phyloP scores from a whole-genome alignment of 2,888 invertebrate genomes.

The Craniophora ligustri region DNA sequence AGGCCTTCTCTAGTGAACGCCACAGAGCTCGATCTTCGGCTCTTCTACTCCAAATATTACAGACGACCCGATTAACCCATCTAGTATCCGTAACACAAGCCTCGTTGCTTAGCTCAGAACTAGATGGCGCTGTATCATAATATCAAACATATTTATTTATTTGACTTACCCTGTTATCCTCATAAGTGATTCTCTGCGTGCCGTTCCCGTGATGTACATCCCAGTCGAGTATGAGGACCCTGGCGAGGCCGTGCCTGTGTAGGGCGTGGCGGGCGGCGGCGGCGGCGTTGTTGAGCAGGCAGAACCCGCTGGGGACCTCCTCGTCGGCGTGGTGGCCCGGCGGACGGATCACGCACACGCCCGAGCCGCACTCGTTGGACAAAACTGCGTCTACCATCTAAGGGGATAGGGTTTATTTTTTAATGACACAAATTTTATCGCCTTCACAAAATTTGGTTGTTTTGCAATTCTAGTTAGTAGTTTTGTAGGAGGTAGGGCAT shows the following conservation, averaged over 20 bases:
- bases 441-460: background rate
- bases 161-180: constrained; percentile 83
- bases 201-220: constrained; percentile 99
- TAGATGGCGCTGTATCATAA: too few relatives aligned
- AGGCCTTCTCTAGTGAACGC: too few relatives aligned
- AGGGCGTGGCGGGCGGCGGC: constrained; percentile 94
- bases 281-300: constrained; percentile 95
- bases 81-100: background rate
- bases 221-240: constrained; percentile 95
- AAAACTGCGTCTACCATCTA: constrained; percentile 92
- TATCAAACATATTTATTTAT: background rate
- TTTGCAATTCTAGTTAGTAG: too few relatives aligned
- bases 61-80: too few relatives aligned
- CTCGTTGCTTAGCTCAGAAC: too few relatives aligned
- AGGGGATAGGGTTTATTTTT: background rate
- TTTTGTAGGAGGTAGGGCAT: too few relatives aligned
- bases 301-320: constrained; percentile 95
- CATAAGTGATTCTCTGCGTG: constrained; percentile 94
- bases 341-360: constrained; percentile 95
- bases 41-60: too few relatives aligned
- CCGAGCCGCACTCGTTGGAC: constrained; percentile 89
- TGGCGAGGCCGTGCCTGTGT: constrained; percentile 87
- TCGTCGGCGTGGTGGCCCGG: constrained; percentile 97
- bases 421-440: background rate
- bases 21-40: too few relatives aligned